These are phyloP conservation scores for Darevskia nairensis DNA, from an alignment of 2,797 vertebrate genomes.

Conservation along the genomic window DNA sequence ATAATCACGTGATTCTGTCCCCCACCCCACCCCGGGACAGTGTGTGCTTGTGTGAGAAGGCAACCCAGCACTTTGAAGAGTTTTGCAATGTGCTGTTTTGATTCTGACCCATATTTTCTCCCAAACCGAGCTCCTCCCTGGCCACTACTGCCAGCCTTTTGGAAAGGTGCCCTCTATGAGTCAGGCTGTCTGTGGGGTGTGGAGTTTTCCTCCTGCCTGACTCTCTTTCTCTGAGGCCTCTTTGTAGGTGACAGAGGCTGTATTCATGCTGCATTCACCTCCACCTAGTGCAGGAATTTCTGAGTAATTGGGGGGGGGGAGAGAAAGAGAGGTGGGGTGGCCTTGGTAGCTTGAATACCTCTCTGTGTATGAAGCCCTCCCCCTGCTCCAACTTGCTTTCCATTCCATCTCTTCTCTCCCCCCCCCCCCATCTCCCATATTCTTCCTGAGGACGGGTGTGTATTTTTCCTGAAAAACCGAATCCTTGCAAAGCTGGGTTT, in stretches of 20 bases:
- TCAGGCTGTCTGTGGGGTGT: conserved; percentile 26
- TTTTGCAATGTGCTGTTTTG: not conserved
- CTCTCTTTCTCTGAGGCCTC: conserved; percentile 62
- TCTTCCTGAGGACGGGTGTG: not conserved
- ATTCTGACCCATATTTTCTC: not conserved
- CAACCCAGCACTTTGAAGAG: too few relatives aligned
- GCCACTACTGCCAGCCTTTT: not conserved
- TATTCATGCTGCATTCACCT: conserved; percentile 65
- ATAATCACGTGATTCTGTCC: not conserved
- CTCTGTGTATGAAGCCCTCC: conserved; percentile 1
- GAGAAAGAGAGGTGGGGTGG: too few relatives aligned
- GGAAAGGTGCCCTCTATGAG: conserved; percentile 3
- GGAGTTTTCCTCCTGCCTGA: not conserved
- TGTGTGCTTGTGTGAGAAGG: too few relatives aligned
- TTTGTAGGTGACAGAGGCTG: conserved; percentile 73
- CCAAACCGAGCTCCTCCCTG: not conserved
- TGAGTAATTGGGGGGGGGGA: conserved; percentile 58
- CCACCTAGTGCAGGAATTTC: conserved; percentile 74
- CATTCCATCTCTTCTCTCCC: not conserved
- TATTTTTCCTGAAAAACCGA: not conserved
- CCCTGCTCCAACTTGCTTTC: not conserved
- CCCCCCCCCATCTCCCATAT: not conserved
- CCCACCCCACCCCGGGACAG: too few relatives aligned
- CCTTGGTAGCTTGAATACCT: conserved; percentile 6
- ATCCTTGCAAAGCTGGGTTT: not conserved